Evolutionary conservation across 2,797 vertebrate genomes (phyloP).

Genomic region (Pseudotriccus pelzelni): DNA sequence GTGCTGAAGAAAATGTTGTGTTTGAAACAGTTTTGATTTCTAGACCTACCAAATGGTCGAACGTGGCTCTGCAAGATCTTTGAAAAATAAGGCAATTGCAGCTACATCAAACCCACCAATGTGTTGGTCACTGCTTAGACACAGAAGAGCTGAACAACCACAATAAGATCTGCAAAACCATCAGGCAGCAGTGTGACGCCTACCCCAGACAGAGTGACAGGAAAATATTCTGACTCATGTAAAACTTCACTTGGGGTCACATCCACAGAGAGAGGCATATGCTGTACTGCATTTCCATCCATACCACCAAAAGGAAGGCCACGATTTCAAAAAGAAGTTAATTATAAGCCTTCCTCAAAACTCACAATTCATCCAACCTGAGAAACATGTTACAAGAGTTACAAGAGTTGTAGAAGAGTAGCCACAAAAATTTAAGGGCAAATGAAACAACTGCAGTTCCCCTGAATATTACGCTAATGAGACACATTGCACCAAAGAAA

Average conservation of each 20-base stretch:
- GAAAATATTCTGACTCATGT: neutral
- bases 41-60: neutral
- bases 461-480: neutral
- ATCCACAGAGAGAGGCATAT: neutral
- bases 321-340: neutral
- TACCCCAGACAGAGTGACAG: neutral
- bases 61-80: rapidly evolving
- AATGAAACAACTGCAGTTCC: neutral
- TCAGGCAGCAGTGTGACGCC: rapidly evolving
- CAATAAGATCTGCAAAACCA: neutral
- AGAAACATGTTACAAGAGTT: neutral
- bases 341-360: conserved; percentile 17
- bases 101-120: neutral
- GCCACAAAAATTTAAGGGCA: neutral
- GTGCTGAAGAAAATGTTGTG: neutral
- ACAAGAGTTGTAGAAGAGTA: neutral
- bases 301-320: neutral
- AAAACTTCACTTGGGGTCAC: neutral
- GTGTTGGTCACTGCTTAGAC: neutral
- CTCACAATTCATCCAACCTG: neutral
- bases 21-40: neutral
- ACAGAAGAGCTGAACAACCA: neutral
- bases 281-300: rapidly evolving
- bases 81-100: neutral
- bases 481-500: neutral